Conservation (phyloP, 2,797 vertebrate species). For the Apodemus agrarius region DNA sequence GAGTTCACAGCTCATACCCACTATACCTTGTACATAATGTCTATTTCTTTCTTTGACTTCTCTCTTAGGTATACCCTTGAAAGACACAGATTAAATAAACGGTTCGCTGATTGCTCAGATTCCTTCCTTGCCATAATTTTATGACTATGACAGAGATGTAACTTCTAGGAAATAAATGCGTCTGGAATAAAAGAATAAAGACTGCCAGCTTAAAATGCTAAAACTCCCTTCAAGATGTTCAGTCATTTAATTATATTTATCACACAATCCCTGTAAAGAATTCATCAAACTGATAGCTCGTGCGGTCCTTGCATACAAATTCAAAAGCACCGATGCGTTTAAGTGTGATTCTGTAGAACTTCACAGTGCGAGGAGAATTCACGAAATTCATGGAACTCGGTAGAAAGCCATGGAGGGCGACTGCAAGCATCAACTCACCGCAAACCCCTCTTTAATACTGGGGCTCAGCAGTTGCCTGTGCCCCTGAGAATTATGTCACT, state of each 20-base stretch:
- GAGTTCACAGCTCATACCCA: constrained; percentile 24
- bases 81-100: constrained; percentile 45
- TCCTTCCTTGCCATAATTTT: constrained; percentile 3
- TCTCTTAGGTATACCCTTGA: constrained; percentile 38
- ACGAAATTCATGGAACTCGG: constrained; percentile 16
- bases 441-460: background rate
- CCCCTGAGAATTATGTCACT: background rate
- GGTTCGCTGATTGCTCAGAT: constrained; percentile 1
- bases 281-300: constrained; percentile 60
- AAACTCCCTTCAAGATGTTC: constrained; percentile 51
- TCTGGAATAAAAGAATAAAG: constrained; percentile 55
- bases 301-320: constrained; percentile 55
- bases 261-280: constrained; percentile 35
- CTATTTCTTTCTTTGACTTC: constrained; percentile 41
- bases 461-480: background rate
- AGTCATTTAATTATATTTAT: constrained; percentile 61
- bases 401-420: background rate
- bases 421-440: background rate
- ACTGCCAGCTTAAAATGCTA: constrained; percentile 59
- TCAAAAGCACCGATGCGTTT: constrained; percentile 33
- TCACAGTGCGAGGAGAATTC: constrained; percentile 37
- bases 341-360: constrained; percentile 33
- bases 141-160: constrained; percentile 16
- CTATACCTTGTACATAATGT: constrained; percentile 30
- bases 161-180: background rate